Evolutionary conservation across 2,888 invertebrate species (phyloP).

Genomic region (Epistrophe grossulariae): DNA sequence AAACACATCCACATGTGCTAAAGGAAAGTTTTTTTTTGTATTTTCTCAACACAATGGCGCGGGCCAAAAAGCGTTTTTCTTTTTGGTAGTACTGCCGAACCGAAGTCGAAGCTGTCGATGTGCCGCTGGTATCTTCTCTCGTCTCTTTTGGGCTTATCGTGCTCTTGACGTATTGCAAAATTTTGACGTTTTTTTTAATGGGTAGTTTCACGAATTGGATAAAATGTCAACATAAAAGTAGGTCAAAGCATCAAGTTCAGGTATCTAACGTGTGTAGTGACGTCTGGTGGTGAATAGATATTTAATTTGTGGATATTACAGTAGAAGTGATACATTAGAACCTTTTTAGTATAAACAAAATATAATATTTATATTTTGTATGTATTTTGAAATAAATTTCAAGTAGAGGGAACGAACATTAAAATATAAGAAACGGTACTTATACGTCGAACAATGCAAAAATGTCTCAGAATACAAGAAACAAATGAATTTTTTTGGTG

Average conservation of each 20-base stretch:
- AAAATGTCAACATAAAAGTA: constrained; percentile 59
- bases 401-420: too few species aligned
- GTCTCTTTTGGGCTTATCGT: constrained; percentile 33
- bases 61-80: constrained; percentile 45
- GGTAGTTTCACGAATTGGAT: constrained; percentile 28
- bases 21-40: constrained; percentile 61
- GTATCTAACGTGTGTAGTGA: constrained; percentile 39
- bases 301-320: constrained; percentile 1
- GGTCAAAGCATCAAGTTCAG: constrained; percentile 47
- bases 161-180: too few species aligned
- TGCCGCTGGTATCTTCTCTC: constrained; percentile 7
- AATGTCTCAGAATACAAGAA: too few species aligned
- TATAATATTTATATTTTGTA: too few species aligned
- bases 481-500: too few species aligned
- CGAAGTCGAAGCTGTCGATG: neutral
- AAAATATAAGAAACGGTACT: too few species aligned
- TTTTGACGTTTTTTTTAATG: constrained; percentile 35
- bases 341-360: too few species aligned
- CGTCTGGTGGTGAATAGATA: constrained; percentile 13
- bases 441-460: too few species aligned
- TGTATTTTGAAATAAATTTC: too few species aligned
- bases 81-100: neutral
- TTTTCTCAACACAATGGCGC: constrained; percentile 11
- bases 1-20: constrained; percentile 48
- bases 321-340: constrained; percentile 12